Percentiles rank a stretch among this genome's conserved stretches.
phyloP scores from a whole-genome alignment of 2,113 vertebrate species.

The Pachycephala philippinensis region DNA sequence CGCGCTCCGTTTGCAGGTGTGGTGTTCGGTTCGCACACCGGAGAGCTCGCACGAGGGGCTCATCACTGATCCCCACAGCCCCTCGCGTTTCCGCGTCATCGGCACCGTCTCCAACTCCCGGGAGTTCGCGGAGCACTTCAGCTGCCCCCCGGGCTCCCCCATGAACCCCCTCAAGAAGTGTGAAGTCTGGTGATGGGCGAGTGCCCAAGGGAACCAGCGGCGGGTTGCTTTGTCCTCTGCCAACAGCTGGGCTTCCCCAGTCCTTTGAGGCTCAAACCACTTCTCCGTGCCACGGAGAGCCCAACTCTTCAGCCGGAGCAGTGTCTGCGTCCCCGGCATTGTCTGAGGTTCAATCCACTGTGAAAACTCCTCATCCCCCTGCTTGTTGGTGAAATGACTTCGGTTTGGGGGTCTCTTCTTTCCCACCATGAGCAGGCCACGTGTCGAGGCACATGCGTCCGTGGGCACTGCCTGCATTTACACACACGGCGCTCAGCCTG shows the following conservation, averaged over 20 bases:
- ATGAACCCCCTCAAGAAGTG: conserved; percentile 95
- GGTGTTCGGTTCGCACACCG: conserved; percentile 91
- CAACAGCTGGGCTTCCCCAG: neutral
- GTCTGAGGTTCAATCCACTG: conserved; percentile 34
- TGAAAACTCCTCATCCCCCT: conserved; percentile 18
- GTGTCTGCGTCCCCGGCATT: neutral
- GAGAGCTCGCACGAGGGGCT: conserved; percentile 95
- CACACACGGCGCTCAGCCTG: neutral
- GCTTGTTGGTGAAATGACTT: neutral
- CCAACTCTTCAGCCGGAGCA: neutral
- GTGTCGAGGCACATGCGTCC: fast-evolving
- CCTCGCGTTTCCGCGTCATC: conserved; percentile 90
- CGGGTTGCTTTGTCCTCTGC: neutral
- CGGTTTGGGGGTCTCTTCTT: neutral
- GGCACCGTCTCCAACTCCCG: conserved; percentile 90
- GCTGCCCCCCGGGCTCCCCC: conserved; percentile 78
- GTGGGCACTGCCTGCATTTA: neutral
- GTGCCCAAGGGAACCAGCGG: neutral
- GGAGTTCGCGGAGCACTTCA: conserved; percentile 89
- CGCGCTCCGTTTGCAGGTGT: conserved; percentile 75
- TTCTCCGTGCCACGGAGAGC: neutral
- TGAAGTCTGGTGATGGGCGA: conserved; percentile 86
- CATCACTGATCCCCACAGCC: conserved; percentile 95
- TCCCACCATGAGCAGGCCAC: fast-evolving
- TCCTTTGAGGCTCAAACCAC: neutral